A percentile compares a stretch with the other conserved stretches of the same genome.
Conservation (phyloP, 2,888 invertebrate species). For the Brachycybe producta region DNA sequence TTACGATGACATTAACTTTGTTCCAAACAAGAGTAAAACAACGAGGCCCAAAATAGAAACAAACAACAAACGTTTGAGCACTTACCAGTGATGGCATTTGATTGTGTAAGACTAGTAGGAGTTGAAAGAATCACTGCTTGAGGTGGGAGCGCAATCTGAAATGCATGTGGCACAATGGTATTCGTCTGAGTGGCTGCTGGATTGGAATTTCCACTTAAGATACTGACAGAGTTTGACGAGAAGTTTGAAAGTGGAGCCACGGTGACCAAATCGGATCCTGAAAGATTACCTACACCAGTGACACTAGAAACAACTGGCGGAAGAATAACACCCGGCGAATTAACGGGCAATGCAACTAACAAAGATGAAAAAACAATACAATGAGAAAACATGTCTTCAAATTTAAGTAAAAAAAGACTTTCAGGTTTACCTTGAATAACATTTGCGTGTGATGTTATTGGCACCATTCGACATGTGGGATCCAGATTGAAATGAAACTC, state of each 20-base stretch:
- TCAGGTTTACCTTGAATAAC: background rate
- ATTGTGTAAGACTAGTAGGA: constrained; percentile 7
- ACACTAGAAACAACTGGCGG: too few species aligned
- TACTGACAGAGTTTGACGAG: too few species aligned
- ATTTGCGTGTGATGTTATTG: background rate
- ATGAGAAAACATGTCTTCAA: background rate
- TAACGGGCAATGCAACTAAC: too few species aligned
- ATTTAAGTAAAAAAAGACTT: background rate
- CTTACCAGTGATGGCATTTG: background rate
- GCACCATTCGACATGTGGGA: background rate
- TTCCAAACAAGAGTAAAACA: background rate
- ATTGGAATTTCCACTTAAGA: background rate
- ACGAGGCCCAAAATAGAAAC: background rate
- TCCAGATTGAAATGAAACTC: constrained; percentile 27
- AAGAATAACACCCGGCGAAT: too few species aligned
- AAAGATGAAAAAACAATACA: too few species aligned
- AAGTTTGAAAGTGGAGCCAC: too few species aligned
- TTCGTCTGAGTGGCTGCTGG: constrained; percentile 22
- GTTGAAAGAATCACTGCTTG: constrained; percentile 11
- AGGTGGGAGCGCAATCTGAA: constrained; percentile 48
- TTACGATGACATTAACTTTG: background rate
- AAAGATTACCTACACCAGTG: too few species aligned
- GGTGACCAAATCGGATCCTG: too few species aligned
- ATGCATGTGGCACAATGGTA: constrained; percentile 43
- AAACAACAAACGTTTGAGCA: background rate